These are phyloP conservation scores for Lates japonicus DNA, from an alignment of 2,797 vertebrate genomes.

Conservation along the genomic window DNA sequence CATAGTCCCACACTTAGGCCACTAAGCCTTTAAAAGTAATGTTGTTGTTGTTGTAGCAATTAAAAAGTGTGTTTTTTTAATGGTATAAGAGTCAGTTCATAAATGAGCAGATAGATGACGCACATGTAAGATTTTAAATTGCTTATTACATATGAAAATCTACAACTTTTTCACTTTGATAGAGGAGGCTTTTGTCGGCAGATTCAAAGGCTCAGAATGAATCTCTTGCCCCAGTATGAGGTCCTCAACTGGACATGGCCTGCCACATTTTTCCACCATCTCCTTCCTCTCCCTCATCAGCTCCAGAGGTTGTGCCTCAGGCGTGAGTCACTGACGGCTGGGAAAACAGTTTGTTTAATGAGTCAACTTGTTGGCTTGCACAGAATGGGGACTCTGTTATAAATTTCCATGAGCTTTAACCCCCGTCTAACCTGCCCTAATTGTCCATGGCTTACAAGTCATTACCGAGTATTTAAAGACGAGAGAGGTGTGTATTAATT, in stretches of 20 bases:
- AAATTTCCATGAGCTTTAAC: slow-evolving; percentile 20
- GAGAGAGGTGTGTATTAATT: not conserved
- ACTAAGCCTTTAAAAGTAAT: too few relatives aligned
- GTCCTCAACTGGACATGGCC: not conserved
- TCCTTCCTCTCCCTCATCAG: not conserved
- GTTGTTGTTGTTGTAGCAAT: not conserved
- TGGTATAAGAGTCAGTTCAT: not conserved
- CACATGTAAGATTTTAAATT: not conserved
- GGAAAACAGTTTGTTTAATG: slow-evolving; percentile 40
- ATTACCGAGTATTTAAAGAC: slow-evolving; percentile 12
- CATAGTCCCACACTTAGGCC: not conserved
- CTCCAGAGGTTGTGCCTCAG: not conserved
- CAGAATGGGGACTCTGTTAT: slow-evolving; percentile 25
- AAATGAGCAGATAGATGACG: too few relatives aligned
- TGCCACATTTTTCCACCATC: slow-evolving; percentile 7
- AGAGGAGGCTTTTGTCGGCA: not conserved
- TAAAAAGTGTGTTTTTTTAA: not conserved
- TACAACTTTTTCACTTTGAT: not conserved
- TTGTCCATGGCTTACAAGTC: not conserved
- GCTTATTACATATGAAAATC: not conserved
- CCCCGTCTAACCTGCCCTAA: slow-evolving; percentile 8
- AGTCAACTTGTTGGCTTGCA: slow-evolving; percentile 36
- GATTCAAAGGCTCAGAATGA: not conserved
- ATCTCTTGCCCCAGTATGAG: not conserved
- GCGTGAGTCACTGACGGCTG: slow-evolving; percentile 32